Conservation (phyloP, 2,113 vertebrate species). For the Forbesichthys agassizii region DNA sequence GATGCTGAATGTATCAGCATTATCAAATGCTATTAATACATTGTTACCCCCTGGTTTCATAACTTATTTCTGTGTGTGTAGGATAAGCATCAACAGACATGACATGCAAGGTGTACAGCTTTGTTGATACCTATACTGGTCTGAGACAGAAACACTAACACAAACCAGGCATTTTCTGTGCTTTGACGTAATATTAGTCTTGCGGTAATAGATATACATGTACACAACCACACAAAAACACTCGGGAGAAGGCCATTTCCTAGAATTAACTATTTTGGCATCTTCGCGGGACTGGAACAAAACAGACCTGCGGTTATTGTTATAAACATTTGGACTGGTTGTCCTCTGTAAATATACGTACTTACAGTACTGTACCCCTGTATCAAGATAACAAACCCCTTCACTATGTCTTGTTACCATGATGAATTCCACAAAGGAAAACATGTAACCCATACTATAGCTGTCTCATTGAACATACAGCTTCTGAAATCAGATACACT, state of each 20-base stretch:
- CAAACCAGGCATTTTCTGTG: constrained; percentile 22
- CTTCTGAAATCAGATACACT: constrained; percentile 13
- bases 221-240: constrained; percentile 6
- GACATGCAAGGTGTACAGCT: constrained; percentile 19
- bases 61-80: constrained; percentile 45
- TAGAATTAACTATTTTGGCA: constrained; percentile 54
- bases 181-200: constrained; percentile 2
- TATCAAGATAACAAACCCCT: constrained; percentile 47
- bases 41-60: constrained; percentile 32
- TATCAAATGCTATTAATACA: constrained; percentile 59
- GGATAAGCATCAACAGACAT: constrained; percentile 62
- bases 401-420: constrained; percentile 35
- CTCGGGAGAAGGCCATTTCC: constrained; percentile 39
- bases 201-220: constrained; percentile 1
- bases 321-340: constrained; percentile 43
- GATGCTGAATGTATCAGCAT: constrained; percentile 45
- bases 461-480: constrained; percentile 13
- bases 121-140: constrained; percentile 30
- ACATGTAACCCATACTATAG: constrained; percentile 9
- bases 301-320: constrained; percentile 56
- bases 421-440: constrained; percentile 32
- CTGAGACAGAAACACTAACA: constrained; percentile 29
- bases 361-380: constrained; percentile 25
- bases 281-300: constrained; percentile 32
- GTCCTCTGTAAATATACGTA: constrained; percentile 42